Percentiles rank a stretch among this genome's conserved stretches.
phyloP scores from a whole-genome alignment of 1,140 invertebrate species.

The Drosophila cardini region DNA sequence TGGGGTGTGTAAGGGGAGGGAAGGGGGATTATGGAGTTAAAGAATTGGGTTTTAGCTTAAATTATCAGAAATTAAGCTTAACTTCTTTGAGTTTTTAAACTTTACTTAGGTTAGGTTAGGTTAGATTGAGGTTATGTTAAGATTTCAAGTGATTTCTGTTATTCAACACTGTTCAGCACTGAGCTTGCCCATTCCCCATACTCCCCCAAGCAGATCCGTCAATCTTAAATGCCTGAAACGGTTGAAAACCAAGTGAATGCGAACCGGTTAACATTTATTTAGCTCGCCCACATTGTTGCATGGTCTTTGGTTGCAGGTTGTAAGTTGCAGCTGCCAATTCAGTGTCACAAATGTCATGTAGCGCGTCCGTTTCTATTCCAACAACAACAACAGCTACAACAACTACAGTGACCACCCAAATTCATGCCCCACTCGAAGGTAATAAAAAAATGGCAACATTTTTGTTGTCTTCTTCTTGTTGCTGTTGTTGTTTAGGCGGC shows the following conservation, averaged over 20 bases:
- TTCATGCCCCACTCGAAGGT: slow-evolving; percentile 11
- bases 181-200: neutral
- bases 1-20: neutral
- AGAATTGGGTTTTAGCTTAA: too few relatives aligned
- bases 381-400: slow-evolving; percentile 47
- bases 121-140: too few relatives aligned
- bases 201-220: neutral
- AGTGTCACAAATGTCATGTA: slow-evolving; percentile 78
- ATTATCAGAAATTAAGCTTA: too few relatives aligned
- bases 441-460: slow-evolving; percentile 45
- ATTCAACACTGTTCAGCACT: neutral
- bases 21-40: too few relatives aligned
- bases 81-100: too few relatives aligned
- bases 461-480: slow-evolving; percentile 27
- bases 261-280: slow-evolving; percentile 47
- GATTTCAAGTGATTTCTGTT: too few relatives aligned
- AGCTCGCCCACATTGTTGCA: slow-evolving; percentile 39
- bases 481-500: slow-evolving; percentile 75
- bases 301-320: slow-evolving; percentile 37
- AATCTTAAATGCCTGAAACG: slow-evolving; percentile 9
- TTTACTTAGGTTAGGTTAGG: too few relatives aligned
- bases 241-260: slow-evolving; percentile 6
- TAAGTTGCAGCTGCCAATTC: slow-evolving; percentile 69
- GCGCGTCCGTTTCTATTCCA: slow-evolving; percentile 77
- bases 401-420: slow-evolving; percentile 6